Base-by-base conservation (phyloP, 37 sponge, comb jelly and placozoan species). In the Petrosia ficiformis region DNA sequence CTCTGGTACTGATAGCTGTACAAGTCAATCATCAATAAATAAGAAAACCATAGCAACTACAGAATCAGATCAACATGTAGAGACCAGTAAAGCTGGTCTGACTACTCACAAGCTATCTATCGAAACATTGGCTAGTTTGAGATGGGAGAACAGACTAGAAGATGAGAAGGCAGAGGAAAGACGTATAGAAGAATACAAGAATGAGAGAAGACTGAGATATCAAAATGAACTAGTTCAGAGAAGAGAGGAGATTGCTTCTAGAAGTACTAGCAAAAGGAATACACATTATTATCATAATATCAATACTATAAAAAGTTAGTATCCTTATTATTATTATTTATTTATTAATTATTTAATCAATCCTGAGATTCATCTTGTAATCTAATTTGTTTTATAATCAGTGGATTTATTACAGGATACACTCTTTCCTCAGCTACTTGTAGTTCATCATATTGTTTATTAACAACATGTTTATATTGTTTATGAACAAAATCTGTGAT, bases 401-500 rank as follows among this genome's bases (percentile, higher is more conserved):
- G 42, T 28, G 0, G 39, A 28, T 84, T 68, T 39, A 33, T 69
- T 11, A 90, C 77, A 52, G 71, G 82, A 31, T 81, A 84, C 2
- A 84, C 77, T 44, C 81, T 72, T 42, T 90, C 90, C 38, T 72
- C 57, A 19, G 90, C 81, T 39, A 90, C 90, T 37, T 65, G 59
- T 14, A 90, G 69, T 22, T 75, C 44, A 22, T 80, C 73, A 3
- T 77, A 71, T 38, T 76, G 48, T 37, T 76, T 69, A 22, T 35
- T 56, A 72, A 84, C 38, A 10, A 84, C 86, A 48, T 48, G 8
- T 59, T 43, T 56, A 39, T 84, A 42, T 73, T 84, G 86, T 38
- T 90, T 77, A 29, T 71, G 64, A 29, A 90, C 90, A 90, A 90
- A 90, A 26, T 65, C 59, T 42, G 85, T 90, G 58, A 90, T 76